A percentile compares a stretch with the other conserved stretches of the same genome.
Evolutionary conservation across 2,888 invertebrate species (phyloP).

Genomic region (Galeruca laticollis): DNA sequence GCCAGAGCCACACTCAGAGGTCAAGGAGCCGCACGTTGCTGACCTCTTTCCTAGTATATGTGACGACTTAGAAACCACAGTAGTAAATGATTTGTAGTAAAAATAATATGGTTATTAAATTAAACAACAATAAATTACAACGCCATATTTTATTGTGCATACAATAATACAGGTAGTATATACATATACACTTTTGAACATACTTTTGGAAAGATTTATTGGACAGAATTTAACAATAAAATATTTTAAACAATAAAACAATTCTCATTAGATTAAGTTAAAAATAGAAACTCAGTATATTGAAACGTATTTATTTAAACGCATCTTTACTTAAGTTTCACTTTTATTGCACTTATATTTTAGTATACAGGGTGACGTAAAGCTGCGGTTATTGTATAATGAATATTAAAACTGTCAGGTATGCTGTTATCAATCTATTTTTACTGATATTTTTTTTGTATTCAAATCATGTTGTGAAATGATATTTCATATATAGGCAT

Average conservation of each 20-base stretch:
- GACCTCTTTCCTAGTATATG: no score
- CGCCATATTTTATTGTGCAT: conserved; percentile 69
- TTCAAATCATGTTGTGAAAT: no score
- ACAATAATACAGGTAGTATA: conserved; percentile 69
- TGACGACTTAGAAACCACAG: no score
- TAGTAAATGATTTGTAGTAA: no score
- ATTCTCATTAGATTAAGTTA: conserved; percentile 54
- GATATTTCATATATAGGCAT: no score
- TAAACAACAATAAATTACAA: conserved; percentile 57
- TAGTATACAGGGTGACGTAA: conserved; percentile 40
- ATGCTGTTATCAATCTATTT: not conserved
- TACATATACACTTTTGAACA: conserved; percentile 69
- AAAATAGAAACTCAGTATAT: conserved; percentile 52
- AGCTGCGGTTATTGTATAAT: not conserved
- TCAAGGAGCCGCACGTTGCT: no score
- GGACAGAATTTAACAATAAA: conserved; percentile 69
- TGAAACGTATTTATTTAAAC: conserved; percentile 53
- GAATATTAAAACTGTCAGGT: conserved; percentile 6
- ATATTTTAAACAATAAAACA: conserved; percentile 63
- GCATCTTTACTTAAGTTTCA: conserved; percentile 44
- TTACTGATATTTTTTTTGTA: no score
- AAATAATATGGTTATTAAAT: not conserved
- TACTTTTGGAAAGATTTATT: conserved; percentile 65
- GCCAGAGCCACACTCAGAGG: no score
- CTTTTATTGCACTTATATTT: conserved; percentile 55